Percentiles rank a stretch among this genome's conserved stretches.
These are phyloP conservation scores for Eutrigla gurnardus DNA, from an alignment of 2,797 vertebrate genomes.

Conservation along the genomic window DNA sequence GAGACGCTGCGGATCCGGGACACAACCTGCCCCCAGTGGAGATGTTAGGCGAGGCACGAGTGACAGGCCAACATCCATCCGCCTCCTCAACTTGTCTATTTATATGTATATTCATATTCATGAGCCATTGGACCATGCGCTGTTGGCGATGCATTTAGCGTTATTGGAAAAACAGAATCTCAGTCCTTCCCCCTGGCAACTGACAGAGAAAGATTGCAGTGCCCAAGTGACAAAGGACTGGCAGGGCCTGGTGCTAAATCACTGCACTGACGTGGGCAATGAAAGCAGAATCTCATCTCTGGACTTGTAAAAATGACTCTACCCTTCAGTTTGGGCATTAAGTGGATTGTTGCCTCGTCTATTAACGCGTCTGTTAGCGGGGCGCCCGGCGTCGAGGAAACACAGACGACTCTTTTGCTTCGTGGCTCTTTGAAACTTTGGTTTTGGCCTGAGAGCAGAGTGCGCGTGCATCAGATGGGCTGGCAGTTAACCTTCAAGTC, in stretches of 20 bases:
- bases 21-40: slow-evolving; percentile 75
- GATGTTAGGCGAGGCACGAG: slow-evolving; percentile 80
- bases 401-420: slow-evolving; percentile 48
- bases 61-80: slow-evolving; percentile 83
- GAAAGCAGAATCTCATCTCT: slow-evolving; percentile 75
- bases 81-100: slow-evolving; percentile 85
- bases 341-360: slow-evolving; percentile 80
- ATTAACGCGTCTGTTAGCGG: slow-evolving; percentile 78
- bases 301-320: slow-evolving; percentile 82
- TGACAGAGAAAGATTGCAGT: slow-evolving; percentile 85
- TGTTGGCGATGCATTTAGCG: slow-evolving; percentile 82
- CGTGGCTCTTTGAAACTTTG: slow-evolving; percentile 62
- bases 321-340: slow-evolving; percentile 80
- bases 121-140: slow-evolving; percentile 81
- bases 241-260: slow-evolving; percentile 82
- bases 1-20: slow-evolving; percentile 65
- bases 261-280: slow-evolving; percentile 73
- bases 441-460: slow-evolving; percentile 77
- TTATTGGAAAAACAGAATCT: slow-evolving; percentile 85
- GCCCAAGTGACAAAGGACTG: slow-evolving; percentile 85
- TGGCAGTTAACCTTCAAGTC: slow-evolving; percentile 93
- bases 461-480: slow-evolving; percentile 85
- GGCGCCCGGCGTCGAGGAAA: slow-evolving; percentile 39
- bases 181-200: slow-evolving; percentile 74
- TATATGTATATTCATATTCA: slow-evolving; percentile 88